These are phyloP conservation scores for Melanostoma scalare DNA, from an alignment of 2,888 invertebrate genomes.

Conservation along the genomic window DNA sequence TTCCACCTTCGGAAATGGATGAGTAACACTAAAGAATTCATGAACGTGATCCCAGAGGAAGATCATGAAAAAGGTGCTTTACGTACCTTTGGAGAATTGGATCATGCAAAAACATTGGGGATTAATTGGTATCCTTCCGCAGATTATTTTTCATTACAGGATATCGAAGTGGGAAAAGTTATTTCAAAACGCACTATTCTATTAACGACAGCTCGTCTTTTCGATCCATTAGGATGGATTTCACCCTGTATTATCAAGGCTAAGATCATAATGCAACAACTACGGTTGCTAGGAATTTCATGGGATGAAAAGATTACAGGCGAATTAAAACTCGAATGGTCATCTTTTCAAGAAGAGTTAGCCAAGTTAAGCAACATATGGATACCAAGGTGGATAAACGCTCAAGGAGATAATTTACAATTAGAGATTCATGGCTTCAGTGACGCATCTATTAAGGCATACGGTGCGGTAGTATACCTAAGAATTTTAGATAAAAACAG, in stretches of 20 bases:
- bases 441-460: slow-evolving; percentile 43
- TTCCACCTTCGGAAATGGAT: slow-evolving; percentile 24
- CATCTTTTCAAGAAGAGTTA: neutral
- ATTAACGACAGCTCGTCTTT: slow-evolving; percentile 6
- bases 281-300: neutral
- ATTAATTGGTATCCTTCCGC: too few relatives aligned
- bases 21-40: neutral
- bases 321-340: neutral
- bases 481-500: neutral
- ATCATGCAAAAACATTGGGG: neutral
- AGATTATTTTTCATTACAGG: too few relatives aligned
- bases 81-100: neutral
- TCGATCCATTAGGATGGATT: slow-evolving; percentile 14
- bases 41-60: neutral
- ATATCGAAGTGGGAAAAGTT: neutral
- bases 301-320: slow-evolving; percentile 1
- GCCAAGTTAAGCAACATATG: neutral
- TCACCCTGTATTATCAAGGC: slow-evolving; percentile 7
- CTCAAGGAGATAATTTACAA: neutral
- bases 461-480: slow-evolving; percentile 23
- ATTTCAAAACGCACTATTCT: too few relatives aligned
- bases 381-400: slow-evolving; percentile 18
- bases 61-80: neutral
- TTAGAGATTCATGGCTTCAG: slow-evolving; percentile 43
- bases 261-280: slow-evolving; percentile 10